Evolutionary conservation across 2,888 invertebrate species (phyloP), one percentile per base, ranked within the genome.

Genomic region (Villa cingulata): DNA sequence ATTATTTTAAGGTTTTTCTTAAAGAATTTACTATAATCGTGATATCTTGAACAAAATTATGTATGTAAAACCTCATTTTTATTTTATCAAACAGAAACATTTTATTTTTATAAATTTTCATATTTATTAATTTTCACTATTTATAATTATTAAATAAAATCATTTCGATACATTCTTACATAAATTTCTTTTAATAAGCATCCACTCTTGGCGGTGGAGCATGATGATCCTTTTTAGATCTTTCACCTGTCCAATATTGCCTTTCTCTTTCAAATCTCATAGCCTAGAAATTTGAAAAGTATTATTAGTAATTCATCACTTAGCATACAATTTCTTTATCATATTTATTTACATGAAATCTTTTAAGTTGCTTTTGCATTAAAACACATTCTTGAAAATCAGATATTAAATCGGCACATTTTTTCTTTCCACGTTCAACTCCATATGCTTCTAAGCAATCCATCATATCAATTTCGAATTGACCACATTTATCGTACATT

Each of bases 401-500:
- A 0, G 72, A 70, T 48, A 82, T 72, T 9, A 83, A 62, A 45
- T 72, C 64, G 5, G 65, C 59, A 61, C 89, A 89, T 60, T 80
- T 77, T n/a, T 59, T 59, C 34, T 68, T 56, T 1, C 81, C 83
- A 37, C 73, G 72, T n/a, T 78, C 76, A 12, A 78, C 57, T 2
- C 88, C 89, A 55, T 88, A 86, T 3, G 86, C 88, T 60, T 88
- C 86, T 42, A 86, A 60, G 58, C 88, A 89, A 54, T 88, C 83
- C 70, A 83, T 76, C 59, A 78, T 76, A 29, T 75, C 73, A 62
- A 81, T 70, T 68, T 88, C 87, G 55, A 83, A 69, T 48, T 75
- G 72, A 34, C 76, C 78, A 60, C 88, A 89, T 20, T 66, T 62
- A 19, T 78, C 78, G 57, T 75, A 69, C 59, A 75, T 68, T 62